Evolutionary conservation across 2,888 invertebrate genomes (phyloP), one percentile per base, ranked within the genome.

Genomic region (Aleiodes leptofemur): DNA sequence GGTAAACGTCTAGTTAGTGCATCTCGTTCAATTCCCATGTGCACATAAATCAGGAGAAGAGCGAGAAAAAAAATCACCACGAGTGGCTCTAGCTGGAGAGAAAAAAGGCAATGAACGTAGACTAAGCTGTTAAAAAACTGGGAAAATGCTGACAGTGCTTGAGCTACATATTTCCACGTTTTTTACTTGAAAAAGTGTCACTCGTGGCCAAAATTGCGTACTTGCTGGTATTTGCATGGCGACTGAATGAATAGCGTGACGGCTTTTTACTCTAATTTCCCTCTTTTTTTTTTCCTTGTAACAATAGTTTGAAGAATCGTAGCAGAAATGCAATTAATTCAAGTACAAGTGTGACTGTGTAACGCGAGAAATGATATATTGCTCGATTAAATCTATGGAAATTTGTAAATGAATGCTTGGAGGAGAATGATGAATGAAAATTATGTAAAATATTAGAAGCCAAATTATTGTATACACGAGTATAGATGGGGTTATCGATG

Each of bases 71-170:
- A 9, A 29, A 56, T 43, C 48, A 34, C 69, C 61, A 31, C 38
- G 75, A 29, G 71, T 50, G 56, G 50, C 23, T 57, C 50, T 34
- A 34, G 29, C 74, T 69, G 43, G 66, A 59, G 71, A 55, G 14
- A 66, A 53, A 77, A 74, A 31, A 66, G 69, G 56, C 75, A 78
- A 79, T 72, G 76, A 75, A 73, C 57, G 56, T 53, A 66, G 75
- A 78, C 76, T 73, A 66, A 74, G 74, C 74, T 61, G 76, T 74
- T 4, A 23, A 59, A 48, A 43, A 48, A 64, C 64, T 64, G 11
- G 48, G 9, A 16, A 64, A 64, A 64, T 48, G 16, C 48, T 64
- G 43, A 64, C 48, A 43, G 43, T 43, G 64, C 64, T 64, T 29
- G 48, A 13, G 59, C 14, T 14, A 43, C 43, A 64, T 23, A 16